phyloP scores from a whole-genome alignment of 2,113 vertebrate genomes.

The Triplophysa siluroides region DNA sequence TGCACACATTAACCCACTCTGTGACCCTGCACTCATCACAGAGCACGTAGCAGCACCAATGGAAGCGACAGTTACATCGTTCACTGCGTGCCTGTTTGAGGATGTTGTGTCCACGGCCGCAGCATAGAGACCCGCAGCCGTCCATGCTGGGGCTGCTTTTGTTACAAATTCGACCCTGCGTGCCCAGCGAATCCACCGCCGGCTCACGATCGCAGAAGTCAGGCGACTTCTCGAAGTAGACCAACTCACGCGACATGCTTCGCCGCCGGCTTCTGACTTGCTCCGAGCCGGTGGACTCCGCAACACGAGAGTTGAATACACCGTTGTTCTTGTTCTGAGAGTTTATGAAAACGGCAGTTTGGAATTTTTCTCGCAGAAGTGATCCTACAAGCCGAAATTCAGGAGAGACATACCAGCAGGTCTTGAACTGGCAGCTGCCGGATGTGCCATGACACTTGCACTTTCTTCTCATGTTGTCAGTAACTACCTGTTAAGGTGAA shows the following conservation, averaged over 20 bases:
- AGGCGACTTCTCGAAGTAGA: conserved; percentile 90
- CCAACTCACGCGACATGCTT: conserved; percentile 81
- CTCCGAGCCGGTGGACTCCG: conserved; percentile 48
- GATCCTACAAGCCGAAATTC: conserved; percentile 86
- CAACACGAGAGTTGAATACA: conserved; percentile 80
- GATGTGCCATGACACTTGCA: conserved; percentile 92
- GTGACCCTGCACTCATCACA: conserved; percentile 88
- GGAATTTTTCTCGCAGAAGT: conserved; percentile 80
- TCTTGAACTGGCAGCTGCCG: conserved; percentile 93
- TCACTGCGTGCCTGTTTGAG: conserved; percentile 83
- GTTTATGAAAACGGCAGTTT: conserved; percentile 84
- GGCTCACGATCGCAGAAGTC: conserved; percentile 85
- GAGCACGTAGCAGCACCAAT: conserved; percentile 92
- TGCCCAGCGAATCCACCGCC: conserved; percentile 79
- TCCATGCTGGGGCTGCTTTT: conserved; percentile 85
- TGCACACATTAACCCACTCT: conserved; percentile 91
- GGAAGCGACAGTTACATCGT: conserved; percentile 86
- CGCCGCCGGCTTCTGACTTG: conserved; percentile 66
- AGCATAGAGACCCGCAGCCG: conserved; percentile 85
- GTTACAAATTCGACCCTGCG: conserved; percentile 85
- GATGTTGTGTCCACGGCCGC: conserved; percentile 88
- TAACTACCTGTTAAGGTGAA: conserved; percentile 77
- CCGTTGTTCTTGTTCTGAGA: conserved; percentile 90
- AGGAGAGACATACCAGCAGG: conserved; percentile 88
- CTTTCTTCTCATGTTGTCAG: conserved; percentile 87